phyloP scores from a whole-genome alignment of 2,113 vertebrate genomes.

The Halcyon senegalensis region DNA sequence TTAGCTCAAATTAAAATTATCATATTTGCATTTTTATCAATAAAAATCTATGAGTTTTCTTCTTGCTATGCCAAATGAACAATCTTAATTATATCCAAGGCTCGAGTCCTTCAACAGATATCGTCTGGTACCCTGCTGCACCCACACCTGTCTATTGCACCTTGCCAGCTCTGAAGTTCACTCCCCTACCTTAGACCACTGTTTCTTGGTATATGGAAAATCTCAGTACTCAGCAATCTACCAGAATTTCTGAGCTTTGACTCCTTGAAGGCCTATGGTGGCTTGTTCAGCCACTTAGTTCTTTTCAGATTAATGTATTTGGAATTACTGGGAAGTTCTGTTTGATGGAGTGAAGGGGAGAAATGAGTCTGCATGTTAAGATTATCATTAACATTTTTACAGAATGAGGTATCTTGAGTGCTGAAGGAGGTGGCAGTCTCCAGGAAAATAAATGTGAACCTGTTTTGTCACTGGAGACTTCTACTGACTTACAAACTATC shows the following conservation, averaged over 20 bases:
- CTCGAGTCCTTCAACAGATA: not conserved
- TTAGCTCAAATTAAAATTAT: conserved; percentile 32
- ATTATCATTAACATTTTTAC: conserved; percentile 58
- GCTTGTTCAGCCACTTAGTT: conserved; percentile 45
- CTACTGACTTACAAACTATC: conserved; percentile 54
- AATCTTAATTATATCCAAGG: conserved; percentile 6
- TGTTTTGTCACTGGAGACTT: conserved; percentile 41
- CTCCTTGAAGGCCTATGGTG: conserved; percentile 47
- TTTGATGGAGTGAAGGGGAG: conserved; percentile 15
- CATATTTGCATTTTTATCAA: conserved; percentile 54
- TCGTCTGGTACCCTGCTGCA: not conserved
- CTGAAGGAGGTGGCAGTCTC: conserved; percentile 25
- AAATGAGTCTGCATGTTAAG: conserved; percentile 50
- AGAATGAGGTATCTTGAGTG: conserved; percentile 35
- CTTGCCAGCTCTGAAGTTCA: conserved; percentile 28
- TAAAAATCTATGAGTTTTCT: conserved; percentile 15
- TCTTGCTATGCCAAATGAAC: not conserved
- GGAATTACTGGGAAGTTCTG: conserved; percentile 58
- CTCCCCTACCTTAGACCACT: not conserved
- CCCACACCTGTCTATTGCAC: not conserved
- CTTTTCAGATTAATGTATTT: conserved; percentile 32
- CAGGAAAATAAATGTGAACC: conserved; percentile 62
- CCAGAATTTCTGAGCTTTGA: conserved; percentile 9
- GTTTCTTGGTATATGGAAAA: conserved; percentile 53
- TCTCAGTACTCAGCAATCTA: not conserved